These are phyloP conservation scores for Machaerirhynchus nigripectus DNA, from an alignment of 2,113 vertebrate genomes.

Conservation along the genomic window DNA sequence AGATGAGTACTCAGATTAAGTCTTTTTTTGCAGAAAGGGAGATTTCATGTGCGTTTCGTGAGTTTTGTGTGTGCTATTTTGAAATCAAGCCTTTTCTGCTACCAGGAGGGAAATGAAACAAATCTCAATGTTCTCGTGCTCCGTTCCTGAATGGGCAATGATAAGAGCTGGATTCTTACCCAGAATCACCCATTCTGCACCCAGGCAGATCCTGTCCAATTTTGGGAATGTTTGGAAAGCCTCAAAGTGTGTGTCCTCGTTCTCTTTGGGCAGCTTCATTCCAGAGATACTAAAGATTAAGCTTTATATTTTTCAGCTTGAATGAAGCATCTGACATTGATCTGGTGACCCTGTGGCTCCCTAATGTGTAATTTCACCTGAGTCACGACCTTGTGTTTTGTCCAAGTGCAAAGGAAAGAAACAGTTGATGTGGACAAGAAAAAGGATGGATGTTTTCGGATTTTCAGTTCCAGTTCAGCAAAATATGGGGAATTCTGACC, in stretches of 20 bases:
- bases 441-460: rapidly evolving
- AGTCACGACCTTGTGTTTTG: not conserved
- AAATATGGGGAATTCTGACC: not conserved
- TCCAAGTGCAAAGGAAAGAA: not conserved
- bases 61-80: not conserved
- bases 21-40: not conserved
- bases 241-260: not conserved
- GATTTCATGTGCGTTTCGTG: not conserved
- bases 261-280: not conserved
- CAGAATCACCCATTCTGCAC: not conserved
- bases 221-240: conserved; percentile 10
- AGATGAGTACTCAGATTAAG: not conserved
- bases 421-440: not conserved
- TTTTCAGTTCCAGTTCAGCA: not conserved
- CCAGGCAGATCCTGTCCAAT: not conserved
- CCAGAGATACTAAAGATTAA: not conserved
- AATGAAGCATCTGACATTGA: not conserved
- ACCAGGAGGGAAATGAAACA: not conserved
- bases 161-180: not conserved
- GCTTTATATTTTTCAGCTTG: not conserved
- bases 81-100: not conserved
- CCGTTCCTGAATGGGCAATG: not conserved
- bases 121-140: not conserved
- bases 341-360: not conserved
- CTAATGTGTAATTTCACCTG: not conserved